Base-by-base conservation (phyloP, 2,797 vertebrate genomes). In the Buceros bicornis region DNA sequence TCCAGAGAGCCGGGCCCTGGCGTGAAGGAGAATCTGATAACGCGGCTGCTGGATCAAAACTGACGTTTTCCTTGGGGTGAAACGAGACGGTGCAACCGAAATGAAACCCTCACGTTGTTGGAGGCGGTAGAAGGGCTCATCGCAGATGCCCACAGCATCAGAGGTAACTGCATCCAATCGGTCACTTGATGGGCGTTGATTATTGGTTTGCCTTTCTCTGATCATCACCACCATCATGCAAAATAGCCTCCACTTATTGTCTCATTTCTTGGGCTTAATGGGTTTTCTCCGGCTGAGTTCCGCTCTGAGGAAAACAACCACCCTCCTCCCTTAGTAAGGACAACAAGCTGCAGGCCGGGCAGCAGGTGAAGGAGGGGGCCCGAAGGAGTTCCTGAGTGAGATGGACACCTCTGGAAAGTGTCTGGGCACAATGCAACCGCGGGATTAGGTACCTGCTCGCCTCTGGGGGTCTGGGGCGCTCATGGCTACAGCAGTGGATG, bases 161-260 rank as follows among this genome's bases (percentile, higher is more conserved):
- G 66, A 67, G 19, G 10, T 24, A 58, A 11, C 2, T 1, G 8
- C 1, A 4, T 22, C 70, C 5, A 1, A 6, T 13, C 0, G 0
- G 16, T 42, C 22, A 8, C 35, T 69, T 53, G 21, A 22, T 1
- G 4, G 62, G 40, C 1, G 1, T 12, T 20, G 43, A 65, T 65
- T 28, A 19, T 6, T 16, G 47, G 14, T 73, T 61, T 70, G 65
- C 3, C 3, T 13, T 82, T 45, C 43, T 90, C 67, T 64, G 57
- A 24, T 42, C 28, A 4, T 10, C 20, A 26, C 3, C 26, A 16
- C 10, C 7, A 21, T 16, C 14, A 13, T 19, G 22, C 10, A 24
- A 56, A 67, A 77, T 6, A 80, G 16, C 18, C 54, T 51, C 45
- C 0, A 0, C 72, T 57, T 58, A 20, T 22, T 50, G 56, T n/a